These are phyloP conservation scores for Caenorhabditis remanei DNA, from an alignment of 1,140 invertebrate species.

Conservation along the genomic window DNA sequence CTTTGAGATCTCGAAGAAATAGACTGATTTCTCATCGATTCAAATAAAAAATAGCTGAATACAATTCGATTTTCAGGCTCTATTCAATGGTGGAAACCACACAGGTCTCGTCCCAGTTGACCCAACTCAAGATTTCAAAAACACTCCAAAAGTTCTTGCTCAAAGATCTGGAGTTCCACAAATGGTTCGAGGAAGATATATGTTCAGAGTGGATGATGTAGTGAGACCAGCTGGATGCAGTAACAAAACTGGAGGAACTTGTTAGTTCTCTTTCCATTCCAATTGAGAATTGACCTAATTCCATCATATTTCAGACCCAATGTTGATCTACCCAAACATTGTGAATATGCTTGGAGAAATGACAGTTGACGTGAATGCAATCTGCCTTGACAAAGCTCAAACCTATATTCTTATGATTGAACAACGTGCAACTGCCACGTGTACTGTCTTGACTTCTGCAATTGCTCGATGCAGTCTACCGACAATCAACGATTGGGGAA, in stretches of 20 bases:
- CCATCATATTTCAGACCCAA: slow-evolving; percentile 71
- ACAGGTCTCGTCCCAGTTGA: slow-evolving; percentile 76
- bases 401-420: slow-evolving; percentile 78
- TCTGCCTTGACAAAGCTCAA: slow-evolving; percentile 74
- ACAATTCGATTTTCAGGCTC: slow-evolving; percentile 65
- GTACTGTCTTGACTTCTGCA: slow-evolving; percentile 74
- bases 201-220: slow-evolving; percentile 78
- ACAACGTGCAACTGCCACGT: slow-evolving; percentile 76
- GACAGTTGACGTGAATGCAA: slow-evolving; percentile 77
- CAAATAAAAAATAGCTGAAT: not conserved
- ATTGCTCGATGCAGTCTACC: slow-evolving; percentile 75
- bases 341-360: slow-evolving; percentile 78
- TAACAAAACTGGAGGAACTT: slow-evolving; percentile 78
- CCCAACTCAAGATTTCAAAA: slow-evolving; percentile 77
- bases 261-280: slow-evolving; percentile 63
- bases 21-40: no score
- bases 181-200: slow-evolving; percentile 76
- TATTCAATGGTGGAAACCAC: slow-evolving; percentile 78
- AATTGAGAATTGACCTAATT: not conserved
- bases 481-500: slow-evolving; percentile 78
- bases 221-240: slow-evolving; percentile 77
- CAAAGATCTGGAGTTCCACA: slow-evolving; percentile 77
- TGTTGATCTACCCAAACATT: slow-evolving; percentile 77
- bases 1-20: not conserved
- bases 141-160: slow-evolving; percentile 77